phyloP scores from a whole-genome alignment of 2,113 vertebrate species.

The Pachyramphus minor region DNA sequence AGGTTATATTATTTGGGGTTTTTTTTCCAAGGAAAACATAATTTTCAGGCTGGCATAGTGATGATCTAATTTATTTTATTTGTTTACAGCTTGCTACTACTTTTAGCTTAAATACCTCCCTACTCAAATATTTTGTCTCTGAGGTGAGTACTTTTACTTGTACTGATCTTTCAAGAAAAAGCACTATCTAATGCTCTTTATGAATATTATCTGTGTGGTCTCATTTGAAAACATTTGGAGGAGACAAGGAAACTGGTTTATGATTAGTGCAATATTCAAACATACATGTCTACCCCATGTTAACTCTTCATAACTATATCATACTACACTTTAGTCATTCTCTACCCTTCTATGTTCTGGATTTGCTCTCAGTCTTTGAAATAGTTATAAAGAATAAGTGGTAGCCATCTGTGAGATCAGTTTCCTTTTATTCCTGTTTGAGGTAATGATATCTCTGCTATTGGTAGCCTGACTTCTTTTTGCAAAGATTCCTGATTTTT shows the following conservation, averaged over 20 bases:
- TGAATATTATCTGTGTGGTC: not conserved
- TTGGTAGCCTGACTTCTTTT: not conserved
- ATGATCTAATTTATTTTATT: not conserved
- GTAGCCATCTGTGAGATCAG: not conserved
- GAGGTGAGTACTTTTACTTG: slow-evolving; percentile 40
- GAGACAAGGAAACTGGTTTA: not conserved
- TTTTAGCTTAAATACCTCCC: slow-evolving; percentile 25
- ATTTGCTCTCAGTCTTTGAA: not conserved
- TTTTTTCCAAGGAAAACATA: not conserved
- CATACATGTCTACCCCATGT: not conserved
- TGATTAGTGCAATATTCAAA: not conserved
- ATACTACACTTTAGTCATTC: not conserved
- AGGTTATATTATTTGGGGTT: not conserved
- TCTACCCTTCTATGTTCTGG: not conserved
- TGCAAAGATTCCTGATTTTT: not conserved
- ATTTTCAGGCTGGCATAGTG: not conserved
- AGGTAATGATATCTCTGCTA: not conserved
- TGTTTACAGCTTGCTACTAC: slow-evolving; percentile 56
- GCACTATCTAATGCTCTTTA: not conserved
- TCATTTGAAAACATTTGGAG: not conserved
- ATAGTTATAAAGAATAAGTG: not conserved
- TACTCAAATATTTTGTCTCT: slow-evolving; percentile 44
- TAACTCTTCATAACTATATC: not conserved
- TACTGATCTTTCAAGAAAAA: not conserved
- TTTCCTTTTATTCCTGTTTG: not conserved